Base-by-base conservation (phyloP, 2,888 invertebrate species). In the Teleogryllus oceanicus region DNA sequence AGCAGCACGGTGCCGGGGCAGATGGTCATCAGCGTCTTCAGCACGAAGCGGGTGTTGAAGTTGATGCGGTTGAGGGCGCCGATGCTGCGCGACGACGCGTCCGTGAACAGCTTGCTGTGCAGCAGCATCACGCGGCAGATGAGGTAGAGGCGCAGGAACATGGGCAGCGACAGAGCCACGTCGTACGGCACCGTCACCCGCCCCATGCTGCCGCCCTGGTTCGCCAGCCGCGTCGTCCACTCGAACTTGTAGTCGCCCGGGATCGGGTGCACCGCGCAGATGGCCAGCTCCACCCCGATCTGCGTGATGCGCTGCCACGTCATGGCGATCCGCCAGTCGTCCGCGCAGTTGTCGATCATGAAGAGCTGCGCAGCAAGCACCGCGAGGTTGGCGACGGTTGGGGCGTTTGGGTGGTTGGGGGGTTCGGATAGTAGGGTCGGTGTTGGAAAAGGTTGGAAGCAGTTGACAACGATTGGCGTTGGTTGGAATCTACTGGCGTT, bases 281-380 rank as follows among this genome's bases (percentile, higher is more conserved):
- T 96, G 84, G 93, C 89, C 85, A 99, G 91, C 89, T 99, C 99
- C 86, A 97, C 90, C 82, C 92, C 90, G 87, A 98, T 97, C 89
- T 96, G 96, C 85, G 93, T 92, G 88, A 98, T 95, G 88, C 99
- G 92, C 89, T 98, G 97, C 94, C 96, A 97, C 84, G 98, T 99
- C 95, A 99, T 97, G 86, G 99, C 99, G 89, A 99, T 99, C 87
- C 99, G 92, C 99, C 99, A 99, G 90, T 99, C 99, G 88, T 99
- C 99, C 84, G 99, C 98, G 90, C 98, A 98, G 91, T 99, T 99
- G 92, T 99, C 99, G 90, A 99, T 98, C 95, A 99, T 98, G 91
- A 99, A 99, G 90, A 99, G 92, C 98, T 99, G 80, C 2, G n/a
- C 62, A n/a, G 62, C 16, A 62, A 62, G 62, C 3, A 62, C 37